Percentiles rank a stretch among this genome's conserved stretches.
Conservation (phyloP, 2,797 vertebrate genomes). For the Sebastes miniatus region DNA sequence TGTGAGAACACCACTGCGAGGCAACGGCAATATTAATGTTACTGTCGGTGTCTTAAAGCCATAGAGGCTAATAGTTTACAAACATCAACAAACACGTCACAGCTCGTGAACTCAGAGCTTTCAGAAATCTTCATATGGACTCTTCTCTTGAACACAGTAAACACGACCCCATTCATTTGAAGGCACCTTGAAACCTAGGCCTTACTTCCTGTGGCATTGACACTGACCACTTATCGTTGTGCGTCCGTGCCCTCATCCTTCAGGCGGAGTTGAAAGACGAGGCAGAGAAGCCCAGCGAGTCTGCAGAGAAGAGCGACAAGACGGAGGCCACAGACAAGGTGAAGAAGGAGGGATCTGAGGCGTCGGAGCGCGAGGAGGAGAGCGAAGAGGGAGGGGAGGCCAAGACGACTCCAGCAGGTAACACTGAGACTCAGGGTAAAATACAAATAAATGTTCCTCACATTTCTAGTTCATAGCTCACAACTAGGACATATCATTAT, state of each 20-base stretch:
- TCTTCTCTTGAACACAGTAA: no score
- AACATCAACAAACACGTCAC: no score
- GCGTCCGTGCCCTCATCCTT: not conserved
- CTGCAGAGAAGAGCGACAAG: slow-evolving; percentile 81
- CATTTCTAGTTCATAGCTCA: not conserved
- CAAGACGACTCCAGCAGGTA: slow-evolving; percentile 69
- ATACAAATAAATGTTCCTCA: not conserved
- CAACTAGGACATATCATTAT: not conserved
- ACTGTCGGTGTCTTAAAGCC: no score
- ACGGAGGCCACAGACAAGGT: slow-evolving; percentile 77
- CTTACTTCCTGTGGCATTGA: not conserved
- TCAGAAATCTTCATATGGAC: no score
- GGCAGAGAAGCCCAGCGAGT: slow-evolving; percentile 81
- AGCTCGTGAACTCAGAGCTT: no score
- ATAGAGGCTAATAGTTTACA: no score
- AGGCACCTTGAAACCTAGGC: not conserved
- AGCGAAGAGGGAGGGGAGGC: slow-evolving; percentile 69
- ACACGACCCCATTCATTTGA: no score
- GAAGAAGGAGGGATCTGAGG: slow-evolving; percentile 75
- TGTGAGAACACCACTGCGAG: no score
- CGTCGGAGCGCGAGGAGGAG: slow-evolving; percentile 72
- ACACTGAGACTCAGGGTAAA: not conserved
- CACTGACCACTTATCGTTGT: not conserved
- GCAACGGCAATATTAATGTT: not conserved
- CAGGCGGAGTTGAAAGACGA: slow-evolving; percentile 84